Base-by-base conservation (phyloP, 1,140 invertebrate species). In the Macrostomum lignano region DNA sequence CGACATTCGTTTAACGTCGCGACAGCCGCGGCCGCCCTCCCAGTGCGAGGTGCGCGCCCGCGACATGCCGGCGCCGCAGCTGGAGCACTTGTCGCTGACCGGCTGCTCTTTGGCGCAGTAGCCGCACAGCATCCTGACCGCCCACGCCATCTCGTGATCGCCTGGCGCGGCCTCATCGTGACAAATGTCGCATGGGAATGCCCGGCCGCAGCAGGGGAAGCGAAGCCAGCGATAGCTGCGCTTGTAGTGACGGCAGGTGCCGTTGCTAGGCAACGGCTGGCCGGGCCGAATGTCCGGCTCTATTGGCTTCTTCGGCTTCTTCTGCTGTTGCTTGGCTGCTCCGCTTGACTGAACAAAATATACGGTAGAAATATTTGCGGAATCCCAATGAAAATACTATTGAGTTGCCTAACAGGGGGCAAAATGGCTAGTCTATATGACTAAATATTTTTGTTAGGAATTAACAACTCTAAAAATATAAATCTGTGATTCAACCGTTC, bases 181-280 rank as follows among this genome's bases (percentile, higher is more conserved):
- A 34, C 56, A 60, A 2, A 52, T 14, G 39, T 60, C 56, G 44
- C 56, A 60, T 7, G 56, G 56, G 36, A 56, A 60, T 4, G 43
- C 38, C 40, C 54, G 52, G 15, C 55, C 55, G 46, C 56, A 60
- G 29, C 56, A 60, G 10, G 56, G 56, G 42, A 60, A 60, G 33
- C 52, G 48, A 5, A 60, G 44, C 57, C 57, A 60, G 13, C 57
- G 41, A 38, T 43, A 57, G 40, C 57, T 60, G 31, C 58, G 55
- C 45, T 55, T 59, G 44, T 55, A 60, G 40, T 60, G 57, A 35
- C 47, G 49, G 37, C 57, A 60, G 9, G 53, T 44, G 17, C 57
- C 57, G 37, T 46, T 45, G 13, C 46, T 39, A 17, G 57, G 57
- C 19, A 60, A 41, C 5, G 55, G 51, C 28, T 46, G 44, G 6